These are phyloP conservation scores for Melieria omissa DNA, from an alignment of 2,888 invertebrate species.

Conservation along the genomic window DNA sequence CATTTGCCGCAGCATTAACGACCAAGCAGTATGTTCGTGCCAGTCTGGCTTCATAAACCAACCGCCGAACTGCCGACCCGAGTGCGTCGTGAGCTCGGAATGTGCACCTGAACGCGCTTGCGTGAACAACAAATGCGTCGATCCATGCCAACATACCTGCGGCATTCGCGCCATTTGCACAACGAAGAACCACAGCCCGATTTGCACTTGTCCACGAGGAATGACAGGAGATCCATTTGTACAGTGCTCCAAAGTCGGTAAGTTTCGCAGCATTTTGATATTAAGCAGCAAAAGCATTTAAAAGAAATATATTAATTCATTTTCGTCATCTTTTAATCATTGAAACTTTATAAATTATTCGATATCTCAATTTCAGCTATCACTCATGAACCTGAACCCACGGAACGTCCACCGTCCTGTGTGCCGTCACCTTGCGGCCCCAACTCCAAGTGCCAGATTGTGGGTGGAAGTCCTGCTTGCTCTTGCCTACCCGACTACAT, in stretches of 20 bases:
- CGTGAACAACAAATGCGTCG: slow-evolving; percentile 84
- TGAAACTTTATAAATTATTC: background rate
- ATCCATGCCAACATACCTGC: slow-evolving; percentile 89
- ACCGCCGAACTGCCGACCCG: slow-evolving; percentile 84
- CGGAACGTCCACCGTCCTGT: slow-evolving; percentile 80
- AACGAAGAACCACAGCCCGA: slow-evolving; percentile 86
- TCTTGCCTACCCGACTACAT: slow-evolving; percentile 82
- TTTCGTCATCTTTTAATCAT: slow-evolving; percentile 14
- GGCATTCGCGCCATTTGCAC: slow-evolving; percentile 86
- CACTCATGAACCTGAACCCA: slow-evolving; percentile 61
- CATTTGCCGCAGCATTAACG: slow-evolving; percentile 82
- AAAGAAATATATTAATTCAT: background rate
- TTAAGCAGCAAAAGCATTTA: background rate
- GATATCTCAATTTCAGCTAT: slow-evolving; percentile 43
- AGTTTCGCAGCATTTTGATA: slow-evolving; percentile 61
- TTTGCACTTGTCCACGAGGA: slow-evolving; percentile 86
- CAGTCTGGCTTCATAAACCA: slow-evolving; percentile 81
- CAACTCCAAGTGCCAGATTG: slow-evolving; percentile 81
- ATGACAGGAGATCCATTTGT: slow-evolving; percentile 89
- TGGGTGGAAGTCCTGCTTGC: slow-evolving; percentile 80
- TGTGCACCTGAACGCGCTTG: slow-evolving; percentile 86
- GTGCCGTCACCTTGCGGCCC: slow-evolving; percentile 87
- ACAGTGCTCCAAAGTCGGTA: slow-evolving; percentile 77
- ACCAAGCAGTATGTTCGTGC: slow-evolving; percentile 87
- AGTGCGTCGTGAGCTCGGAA: slow-evolving; percentile 88